A percentile compares a stretch with the other conserved stretches of the same genome.
Evolutionary conservation across 2,888 invertebrate species (phyloP).

Genomic region (Podotricha telesiphe): DNA sequence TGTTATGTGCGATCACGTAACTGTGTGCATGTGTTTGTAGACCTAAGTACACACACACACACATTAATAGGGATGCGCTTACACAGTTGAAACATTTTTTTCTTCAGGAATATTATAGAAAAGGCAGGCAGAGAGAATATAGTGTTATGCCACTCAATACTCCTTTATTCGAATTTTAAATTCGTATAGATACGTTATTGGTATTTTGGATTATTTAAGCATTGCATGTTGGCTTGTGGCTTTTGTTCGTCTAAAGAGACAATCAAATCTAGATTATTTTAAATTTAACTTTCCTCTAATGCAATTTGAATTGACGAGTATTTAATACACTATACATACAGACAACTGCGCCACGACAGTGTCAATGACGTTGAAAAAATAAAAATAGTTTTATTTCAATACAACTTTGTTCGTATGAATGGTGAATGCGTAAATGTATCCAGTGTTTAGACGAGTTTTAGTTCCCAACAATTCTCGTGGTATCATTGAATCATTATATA

Average conservation of each 20-base stretch:
- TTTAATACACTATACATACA: no score
- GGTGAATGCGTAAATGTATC: constrained; percentile 7
- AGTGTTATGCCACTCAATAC: background rate
- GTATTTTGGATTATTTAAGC: no score
- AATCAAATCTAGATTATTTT: no score
- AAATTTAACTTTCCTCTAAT: no score
- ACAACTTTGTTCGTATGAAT: constrained; percentile 18
- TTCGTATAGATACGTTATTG: no score
- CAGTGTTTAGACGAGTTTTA: constrained; percentile 18
- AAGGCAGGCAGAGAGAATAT: background rate
- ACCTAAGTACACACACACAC: constrained; percentile 72
- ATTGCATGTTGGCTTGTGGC: no score
- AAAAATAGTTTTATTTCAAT: constrained; percentile 20
- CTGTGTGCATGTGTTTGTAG: constrained; percentile 57
- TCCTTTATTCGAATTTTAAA: no score
- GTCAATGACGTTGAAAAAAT: constrained; percentile 36
- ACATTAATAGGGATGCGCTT: constrained; percentile 47
- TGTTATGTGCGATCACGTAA: constrained; percentile 67
- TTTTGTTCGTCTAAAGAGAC: no score
- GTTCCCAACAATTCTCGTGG: constrained; percentile 17
- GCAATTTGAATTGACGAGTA: no score
- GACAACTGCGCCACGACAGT: background rate
- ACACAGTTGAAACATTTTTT: constrained; percentile 51
- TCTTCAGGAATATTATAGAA: background rate
- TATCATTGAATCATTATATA: background rate